Evolutionary conservation across 2,113 vertebrate genomes (phyloP), one percentile per base, ranked within the genome.

Genomic region (Poeciliopsis occidentalis): DNA sequence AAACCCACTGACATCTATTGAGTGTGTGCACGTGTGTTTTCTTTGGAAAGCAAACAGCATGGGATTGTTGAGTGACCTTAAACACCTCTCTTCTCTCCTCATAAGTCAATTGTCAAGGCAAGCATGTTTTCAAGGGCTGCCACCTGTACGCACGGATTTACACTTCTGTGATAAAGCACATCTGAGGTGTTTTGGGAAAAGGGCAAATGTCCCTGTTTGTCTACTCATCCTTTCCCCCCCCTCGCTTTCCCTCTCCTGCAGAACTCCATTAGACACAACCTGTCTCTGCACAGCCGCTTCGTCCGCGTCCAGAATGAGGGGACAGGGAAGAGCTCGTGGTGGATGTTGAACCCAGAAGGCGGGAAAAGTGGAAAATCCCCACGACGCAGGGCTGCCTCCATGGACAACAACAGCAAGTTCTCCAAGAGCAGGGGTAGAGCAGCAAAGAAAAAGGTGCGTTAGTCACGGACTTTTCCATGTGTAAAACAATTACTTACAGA

Each of bases 341-440:
- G 98, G 98, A 99, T 99, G 96, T 94, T 99, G 1, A 99, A 99
- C 87, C 97, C 98, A 0, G 98, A 99, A 87, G 98, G 98, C 4
- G 97, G 97, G 65, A 99, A 99, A 92, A 99, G 96, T 3, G 97
- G 97, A 30, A 99, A 99, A 82, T 99, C 97, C 13, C 98, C 98
- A 3, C 93, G 97, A 67, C 97, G 98, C 89, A 91, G 98, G 77
- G 97, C 97, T 0, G 97, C 96, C 0, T 99, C 98, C 76, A 99
- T 99, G 97, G 97, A 99, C 94, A 99, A 99, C 95, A 99, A 98
- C 93, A 98, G 97, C 94, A 99, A 99, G 88, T 98, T 98, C 88
- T 94, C 96, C 41, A 99, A 99, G 92, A 98, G 97, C 92, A 94
- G 97, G 84, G 97, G 98, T 67, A 94, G 97, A 77, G 98, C 98